Percentiles rank a stretch among this genome's conserved stretches.
Evolutionary conservation across 2,888 invertebrate species (phyloP).

Genomic region (Unio delphinus): DNA sequence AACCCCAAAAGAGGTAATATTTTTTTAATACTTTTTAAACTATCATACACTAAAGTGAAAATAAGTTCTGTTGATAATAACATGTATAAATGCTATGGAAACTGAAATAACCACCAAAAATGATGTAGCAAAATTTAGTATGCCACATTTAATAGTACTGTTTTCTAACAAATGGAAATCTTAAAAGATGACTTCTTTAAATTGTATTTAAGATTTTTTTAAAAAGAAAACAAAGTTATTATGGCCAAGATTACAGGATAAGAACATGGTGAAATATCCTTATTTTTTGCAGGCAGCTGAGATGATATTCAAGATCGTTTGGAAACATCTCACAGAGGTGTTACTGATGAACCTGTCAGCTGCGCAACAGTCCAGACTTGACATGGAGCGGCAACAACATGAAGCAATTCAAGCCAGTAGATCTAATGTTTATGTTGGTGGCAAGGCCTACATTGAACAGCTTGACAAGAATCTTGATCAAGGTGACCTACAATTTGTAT

Average conservation of each 20-base stretch:
- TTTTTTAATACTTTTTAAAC: neutral
- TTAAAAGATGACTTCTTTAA: too few relatives aligned
- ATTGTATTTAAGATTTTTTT: too few relatives aligned
- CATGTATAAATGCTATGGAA: too few relatives aligned
- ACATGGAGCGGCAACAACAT: conserved; percentile 44
- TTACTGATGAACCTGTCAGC: conserved; percentile 36
- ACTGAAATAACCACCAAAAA: too few relatives aligned
- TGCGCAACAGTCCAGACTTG: conserved; percentile 19
- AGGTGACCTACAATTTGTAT: conserved; percentile 9
- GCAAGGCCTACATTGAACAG: conserved; percentile 31
- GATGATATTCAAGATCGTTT: conserved; percentile 61
- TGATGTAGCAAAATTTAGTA: too few relatives aligned
- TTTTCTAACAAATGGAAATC: too few relatives aligned
- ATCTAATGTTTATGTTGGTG: conserved; percentile 51
- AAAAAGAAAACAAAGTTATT: too few relatives aligned
- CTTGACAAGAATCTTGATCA: conserved; percentile 28
- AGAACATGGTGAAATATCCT: conserved; percentile 38
- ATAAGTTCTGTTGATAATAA: too few relatives aligned
- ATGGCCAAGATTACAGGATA: too few relatives aligned
- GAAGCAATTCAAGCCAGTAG: conserved; percentile 54
- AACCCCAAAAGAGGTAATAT: conserved; percentile 51
- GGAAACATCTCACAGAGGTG: conserved; percentile 48
- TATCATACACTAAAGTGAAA: neutral
- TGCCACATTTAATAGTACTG: too few relatives aligned
- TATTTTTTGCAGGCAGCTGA: conserved; percentile 53